phyloP scores from a whole-genome alignment of 2,113 vertebrate species.

The Chrysochloris asiatica region DNA sequence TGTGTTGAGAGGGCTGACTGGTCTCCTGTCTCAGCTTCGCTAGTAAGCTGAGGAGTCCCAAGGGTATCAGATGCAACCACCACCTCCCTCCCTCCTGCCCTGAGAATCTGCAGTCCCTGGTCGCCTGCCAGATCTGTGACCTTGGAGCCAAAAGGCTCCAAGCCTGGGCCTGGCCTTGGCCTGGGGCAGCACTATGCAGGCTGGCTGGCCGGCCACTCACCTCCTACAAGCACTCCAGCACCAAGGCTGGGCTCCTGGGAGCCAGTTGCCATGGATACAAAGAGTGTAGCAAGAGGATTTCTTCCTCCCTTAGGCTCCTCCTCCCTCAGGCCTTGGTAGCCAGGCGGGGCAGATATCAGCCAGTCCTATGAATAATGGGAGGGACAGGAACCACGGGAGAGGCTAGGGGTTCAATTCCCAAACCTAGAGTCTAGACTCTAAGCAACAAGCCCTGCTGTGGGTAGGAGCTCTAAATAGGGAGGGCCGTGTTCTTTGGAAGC shows the following conservation, averaged over 20 bases:
- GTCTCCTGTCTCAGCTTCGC: neutral
- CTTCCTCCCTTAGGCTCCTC: neutral
- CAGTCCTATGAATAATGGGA: slow-evolving; percentile 43
- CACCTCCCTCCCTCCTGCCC: neutral
- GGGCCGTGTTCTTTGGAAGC: fast-evolving
- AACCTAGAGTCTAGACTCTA: slow-evolving; percentile 53
- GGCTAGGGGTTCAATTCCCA: slow-evolving; percentile 49
- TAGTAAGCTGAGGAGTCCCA: neutral
- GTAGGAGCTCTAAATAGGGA: neutral
- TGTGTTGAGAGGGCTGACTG: neutral
- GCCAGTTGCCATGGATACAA: neutral
- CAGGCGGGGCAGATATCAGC: slow-evolving; percentile 18
- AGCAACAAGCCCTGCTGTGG: slow-evolving; percentile 41
- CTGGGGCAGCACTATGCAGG: neutral
- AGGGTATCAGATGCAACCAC: neutral
- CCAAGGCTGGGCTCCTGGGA: neutral
- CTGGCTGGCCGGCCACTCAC: neutral
- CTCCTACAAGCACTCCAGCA: neutral
- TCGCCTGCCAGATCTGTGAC: neutral
- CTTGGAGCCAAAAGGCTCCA: neutral
- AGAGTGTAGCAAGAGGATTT: too few relatives aligned
- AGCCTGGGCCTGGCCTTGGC: neutral
- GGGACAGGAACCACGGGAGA: slow-evolving; percentile 45
- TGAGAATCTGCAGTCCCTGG: neutral
- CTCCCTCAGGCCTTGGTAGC: neutral